phyloP scores from a whole-genome alignment of 2,888 invertebrate species.

The Saturnia japonica region DNA sequence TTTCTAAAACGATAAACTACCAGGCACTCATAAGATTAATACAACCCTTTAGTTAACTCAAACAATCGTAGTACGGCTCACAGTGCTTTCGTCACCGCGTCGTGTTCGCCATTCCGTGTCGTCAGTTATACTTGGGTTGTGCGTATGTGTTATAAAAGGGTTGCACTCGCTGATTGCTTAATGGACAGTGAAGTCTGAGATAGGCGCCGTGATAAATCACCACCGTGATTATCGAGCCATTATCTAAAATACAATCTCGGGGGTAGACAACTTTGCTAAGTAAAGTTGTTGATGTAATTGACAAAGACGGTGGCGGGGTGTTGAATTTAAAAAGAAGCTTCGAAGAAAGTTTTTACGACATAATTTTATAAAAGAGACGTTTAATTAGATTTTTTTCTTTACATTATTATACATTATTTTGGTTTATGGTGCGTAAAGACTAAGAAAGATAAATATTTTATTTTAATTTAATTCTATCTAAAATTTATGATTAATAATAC shows the following conservation, averaged over 20 bases:
- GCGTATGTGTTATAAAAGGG: slow-evolving; percentile 59
- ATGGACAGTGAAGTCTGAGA: slow-evolving; percentile 82
- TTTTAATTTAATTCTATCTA: neutral
- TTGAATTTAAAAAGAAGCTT: slow-evolving; percentile 26
- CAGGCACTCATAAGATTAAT: slow-evolving; percentile 2
- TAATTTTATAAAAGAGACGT: neutral
- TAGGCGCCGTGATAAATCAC: slow-evolving; percentile 81
- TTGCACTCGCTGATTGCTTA: slow-evolving; percentile 75
- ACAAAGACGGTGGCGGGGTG: slow-evolving; percentile 43
- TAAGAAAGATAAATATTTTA: neutral
- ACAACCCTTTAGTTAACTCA: slow-evolving; percentile 1
- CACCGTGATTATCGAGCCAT: slow-evolving; percentile 75
- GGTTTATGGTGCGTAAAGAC: neutral
- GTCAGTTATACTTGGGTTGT: slow-evolving; percentile 4
- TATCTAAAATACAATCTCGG: slow-evolving; percentile 80
- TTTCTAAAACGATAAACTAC: neutral
- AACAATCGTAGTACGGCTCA: neutral
- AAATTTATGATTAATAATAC: neutral
- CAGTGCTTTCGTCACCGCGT: slow-evolving; percentile 8
- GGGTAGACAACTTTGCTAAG: slow-evolving; percentile 60
- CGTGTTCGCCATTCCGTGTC: too few relatives aligned
- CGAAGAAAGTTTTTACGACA: neutral
- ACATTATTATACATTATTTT: neutral
- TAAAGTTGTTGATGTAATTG: slow-evolving; percentile 72
- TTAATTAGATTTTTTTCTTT: slow-evolving; percentile 1